These are phyloP conservation scores for Alouatta palliata DNA, from an alignment of 2,113 vertebrate genomes.

Conservation along the genomic window DNA sequence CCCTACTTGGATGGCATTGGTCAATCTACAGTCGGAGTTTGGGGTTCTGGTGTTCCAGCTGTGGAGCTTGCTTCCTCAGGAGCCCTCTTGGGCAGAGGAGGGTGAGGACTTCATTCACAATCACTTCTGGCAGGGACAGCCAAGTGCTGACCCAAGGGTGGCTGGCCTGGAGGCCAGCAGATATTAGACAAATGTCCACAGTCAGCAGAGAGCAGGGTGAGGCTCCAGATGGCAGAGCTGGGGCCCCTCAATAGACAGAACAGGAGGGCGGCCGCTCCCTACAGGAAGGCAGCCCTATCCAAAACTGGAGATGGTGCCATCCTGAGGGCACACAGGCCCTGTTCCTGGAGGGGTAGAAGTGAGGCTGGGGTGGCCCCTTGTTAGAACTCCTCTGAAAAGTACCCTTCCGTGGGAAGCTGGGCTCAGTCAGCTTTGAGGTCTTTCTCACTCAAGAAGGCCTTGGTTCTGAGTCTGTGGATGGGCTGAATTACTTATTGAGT, in stretches of 20 bases:
- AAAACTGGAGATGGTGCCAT: neutral
- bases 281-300: neutral
- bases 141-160: neutral
- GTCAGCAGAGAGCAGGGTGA: neutral
- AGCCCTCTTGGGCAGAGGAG: neutral
- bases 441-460: neutral
- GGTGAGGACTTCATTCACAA: neutral
- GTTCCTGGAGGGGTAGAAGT: neutral
- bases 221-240: neutral
- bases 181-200: neutral
- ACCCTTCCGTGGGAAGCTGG: neutral
- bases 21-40: neutral
- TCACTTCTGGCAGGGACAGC: neutral
- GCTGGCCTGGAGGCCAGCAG: neutral
- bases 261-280: neutral
- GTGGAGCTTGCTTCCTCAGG: neutral
- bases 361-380: neutral
- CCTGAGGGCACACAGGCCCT: neutral
- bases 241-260: rapidly evolving
- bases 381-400: neutral
- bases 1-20: neutral
- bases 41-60: neutral
- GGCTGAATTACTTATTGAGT: neutral
- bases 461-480: neutral
- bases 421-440: neutral